Conservation (phyloP, 2,113 vertebrate genomes). For the Lates calcarifer region DNA sequence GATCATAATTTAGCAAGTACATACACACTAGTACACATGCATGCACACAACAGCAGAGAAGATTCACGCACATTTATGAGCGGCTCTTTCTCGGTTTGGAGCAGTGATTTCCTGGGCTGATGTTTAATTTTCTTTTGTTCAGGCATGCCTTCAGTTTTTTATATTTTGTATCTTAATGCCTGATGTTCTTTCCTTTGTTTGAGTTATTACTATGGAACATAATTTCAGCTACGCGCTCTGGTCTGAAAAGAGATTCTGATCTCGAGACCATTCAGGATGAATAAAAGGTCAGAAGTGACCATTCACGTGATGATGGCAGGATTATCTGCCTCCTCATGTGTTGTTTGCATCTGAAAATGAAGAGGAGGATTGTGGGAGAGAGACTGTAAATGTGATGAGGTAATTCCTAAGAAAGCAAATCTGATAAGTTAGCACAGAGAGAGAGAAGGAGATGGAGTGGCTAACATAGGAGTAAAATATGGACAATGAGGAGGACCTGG, state of each 20-base stretch:
- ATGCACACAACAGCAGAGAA: too few relatives aligned
- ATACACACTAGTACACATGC: too few relatives aligned
- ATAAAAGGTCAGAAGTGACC: constrained; percentile 13
- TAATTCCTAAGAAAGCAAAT: constrained; percentile 42
- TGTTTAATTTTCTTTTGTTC: neutral
- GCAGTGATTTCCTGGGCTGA: neutral
- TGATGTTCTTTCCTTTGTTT: neutral
- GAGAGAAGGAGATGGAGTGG: constrained; percentile 39
- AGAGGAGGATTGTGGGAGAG: constrained; percentile 55
- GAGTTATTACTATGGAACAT: neutral
- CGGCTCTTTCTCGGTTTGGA: too few relatives aligned
- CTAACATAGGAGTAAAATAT: constrained; percentile 61
- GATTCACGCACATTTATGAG: too few relatives aligned
- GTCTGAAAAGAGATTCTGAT: constrained; percentile 4
- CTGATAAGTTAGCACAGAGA: constrained; percentile 32
- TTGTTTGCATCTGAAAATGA: neutral
- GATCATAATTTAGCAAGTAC: too few relatives aligned
- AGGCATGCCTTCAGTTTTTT: neutral
- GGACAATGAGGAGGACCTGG: constrained; percentile 53
- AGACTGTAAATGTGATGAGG: constrained; percentile 31
- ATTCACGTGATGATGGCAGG: neutral
- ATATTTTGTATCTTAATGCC: neutral
- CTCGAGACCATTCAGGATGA: neutral
- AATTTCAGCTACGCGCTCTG: neutral
- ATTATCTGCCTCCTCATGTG: constrained; percentile 1